Evolutionary conservation across 2,113 vertebrate genomes (phyloP).

Genomic region (Sigmodon hispidus): DNA sequence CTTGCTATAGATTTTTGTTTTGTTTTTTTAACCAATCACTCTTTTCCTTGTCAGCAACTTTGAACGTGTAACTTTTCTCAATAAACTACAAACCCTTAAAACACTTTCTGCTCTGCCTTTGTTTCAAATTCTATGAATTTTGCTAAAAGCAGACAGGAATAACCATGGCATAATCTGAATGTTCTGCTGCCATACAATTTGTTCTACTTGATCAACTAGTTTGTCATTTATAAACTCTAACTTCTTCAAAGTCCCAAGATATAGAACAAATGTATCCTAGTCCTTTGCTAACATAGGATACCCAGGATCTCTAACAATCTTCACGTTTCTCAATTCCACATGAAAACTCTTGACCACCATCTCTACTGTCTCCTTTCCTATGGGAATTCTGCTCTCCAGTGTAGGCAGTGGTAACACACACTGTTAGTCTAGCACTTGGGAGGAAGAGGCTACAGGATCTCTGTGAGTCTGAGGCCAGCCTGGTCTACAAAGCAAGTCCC

Average conservation of each 20-base stretch:
- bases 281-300: background rate
- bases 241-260: background rate
- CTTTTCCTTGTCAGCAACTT: background rate
- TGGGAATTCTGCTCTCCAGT: background rate
- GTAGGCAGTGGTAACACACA: too few species aligned
- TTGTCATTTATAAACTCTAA: background rate
- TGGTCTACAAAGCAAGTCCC: too few species aligned
- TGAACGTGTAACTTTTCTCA: background rate
- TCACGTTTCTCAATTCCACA: background rate
- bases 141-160: background rate
- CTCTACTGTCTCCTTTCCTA: background rate
- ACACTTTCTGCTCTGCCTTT: background rate
- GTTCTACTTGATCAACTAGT: background rate
- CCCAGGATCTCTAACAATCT: background rate
- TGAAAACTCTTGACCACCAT: background rate
- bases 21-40: background rate
- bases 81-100: background rate
- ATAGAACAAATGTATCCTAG: background rate
- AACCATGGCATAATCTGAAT: background rate
- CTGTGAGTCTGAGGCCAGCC: too few species aligned
- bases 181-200: background rate
- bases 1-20: background rate
- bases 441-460: too few species aligned
- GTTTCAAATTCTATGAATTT: background rate
- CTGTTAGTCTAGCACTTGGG: too few species aligned